A percentile compares a stretch with the other conserved stretches of the same genome.
Evolutionary conservation across 2,113 vertebrate genomes (phyloP).

Genomic region (Pionites leucogaster): DNA sequence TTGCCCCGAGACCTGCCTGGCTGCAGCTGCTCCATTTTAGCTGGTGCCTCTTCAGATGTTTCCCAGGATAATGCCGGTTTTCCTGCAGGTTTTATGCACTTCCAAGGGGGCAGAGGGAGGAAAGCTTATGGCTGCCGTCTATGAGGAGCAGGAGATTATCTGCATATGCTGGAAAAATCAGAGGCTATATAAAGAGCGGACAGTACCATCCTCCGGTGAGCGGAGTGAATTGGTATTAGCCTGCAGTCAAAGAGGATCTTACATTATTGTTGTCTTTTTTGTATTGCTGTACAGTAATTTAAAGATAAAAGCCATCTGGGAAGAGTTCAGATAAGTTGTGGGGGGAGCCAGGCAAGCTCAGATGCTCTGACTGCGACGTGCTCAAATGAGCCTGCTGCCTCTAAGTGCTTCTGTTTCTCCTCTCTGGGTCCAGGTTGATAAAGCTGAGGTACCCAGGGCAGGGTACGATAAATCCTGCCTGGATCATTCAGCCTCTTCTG

Average conservation of each 20-base stretch:
- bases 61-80: neutral
- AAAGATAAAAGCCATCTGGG: conserved; percentile 60
- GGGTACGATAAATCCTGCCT: neutral
- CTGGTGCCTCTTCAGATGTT: neutral
- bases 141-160: conserved; percentile 52
- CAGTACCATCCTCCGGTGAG: conserved; percentile 17
- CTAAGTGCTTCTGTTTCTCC: neutral
- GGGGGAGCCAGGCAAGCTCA: neutral
- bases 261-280: conserved; percentile 47
- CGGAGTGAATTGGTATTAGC: neutral
- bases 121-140: conserved; percentile 33
- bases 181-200: conserved; percentile 8
- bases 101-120: neutral
- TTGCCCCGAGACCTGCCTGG: rapidly evolving
- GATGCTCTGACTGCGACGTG: neutral
- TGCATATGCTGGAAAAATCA: conserved; percentile 38
- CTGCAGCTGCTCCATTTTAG: neutral
- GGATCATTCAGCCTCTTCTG: neutral
- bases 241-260: conserved; percentile 54
- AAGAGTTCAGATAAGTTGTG: conserved; percentile 37
- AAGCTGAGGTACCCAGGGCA: neutral
- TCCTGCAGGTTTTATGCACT: conserved; percentile 23
- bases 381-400: neutral
- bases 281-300: conserved; percentile 30
- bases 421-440: neutral